Percentiles rank a stretch among this genome's conserved stretches.
phyloP scores from a whole-genome alignment of 30 jellyfish, hydroid and myxozoan species.

The Cassiopea andromeda region DNA sequence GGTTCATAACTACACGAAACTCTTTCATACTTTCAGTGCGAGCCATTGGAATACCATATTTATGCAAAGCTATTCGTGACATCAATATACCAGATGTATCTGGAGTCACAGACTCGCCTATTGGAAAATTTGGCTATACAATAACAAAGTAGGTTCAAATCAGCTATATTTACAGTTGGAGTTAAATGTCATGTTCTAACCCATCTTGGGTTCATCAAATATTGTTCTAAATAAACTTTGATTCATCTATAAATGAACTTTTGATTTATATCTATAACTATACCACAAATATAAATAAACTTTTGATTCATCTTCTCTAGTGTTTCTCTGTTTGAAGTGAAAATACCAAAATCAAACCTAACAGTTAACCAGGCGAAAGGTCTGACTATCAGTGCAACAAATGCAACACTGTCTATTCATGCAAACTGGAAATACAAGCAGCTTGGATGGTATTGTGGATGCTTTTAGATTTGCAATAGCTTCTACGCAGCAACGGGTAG shows the following conservation, averaged over 20 bases:
- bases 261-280: no score
- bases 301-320: conserved; percentile 17
- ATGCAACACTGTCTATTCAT: conserved; percentile 70
- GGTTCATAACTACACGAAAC: no score
- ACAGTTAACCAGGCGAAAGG: conserved; percentile 77
- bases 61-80: conserved; percentile 58
- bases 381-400: conserved; percentile 72
- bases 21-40: conserved; percentile 40
- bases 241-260: no score
- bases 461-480: no score
- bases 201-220: no score
- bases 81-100: conserved; percentile 87
- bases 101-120: conserved; percentile 81
- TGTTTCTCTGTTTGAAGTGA: conserved; percentile 51
- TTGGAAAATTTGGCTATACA: conserved; percentile 81
- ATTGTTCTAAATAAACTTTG: no score
- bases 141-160: conserved; percentile 73
- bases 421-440: conserved; percentile 92
- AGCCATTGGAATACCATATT: conserved; percentile 78
- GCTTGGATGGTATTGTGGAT: conserved; percentile 65
- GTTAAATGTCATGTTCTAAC: no score
- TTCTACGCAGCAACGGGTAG: not conserved
- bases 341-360: conserved; percentile 85
- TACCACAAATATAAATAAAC: not conserved
- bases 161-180: not conserved